Base-by-base conservation (phyloP, 2,797 vertebrate genomes). In the Perdix hodgsoniae region DNA sequence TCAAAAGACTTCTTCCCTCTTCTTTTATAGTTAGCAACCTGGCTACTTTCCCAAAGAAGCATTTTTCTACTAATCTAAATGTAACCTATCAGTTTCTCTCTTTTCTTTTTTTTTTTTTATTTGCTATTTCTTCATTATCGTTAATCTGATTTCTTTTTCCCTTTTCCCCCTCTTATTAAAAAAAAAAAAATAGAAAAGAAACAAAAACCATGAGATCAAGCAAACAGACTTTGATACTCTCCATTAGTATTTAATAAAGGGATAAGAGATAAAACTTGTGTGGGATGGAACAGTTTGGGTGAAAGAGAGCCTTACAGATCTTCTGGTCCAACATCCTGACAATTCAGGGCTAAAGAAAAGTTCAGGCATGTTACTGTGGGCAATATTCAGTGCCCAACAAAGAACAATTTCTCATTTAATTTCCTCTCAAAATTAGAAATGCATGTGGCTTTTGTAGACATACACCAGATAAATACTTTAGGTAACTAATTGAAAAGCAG, bases 1-100 rank as follows among this genome's bases (percentile, higher is more conserved):
- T 91, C 54, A 50, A 86, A 94, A 92, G 5, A 12, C 31, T 56
- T n/a, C 54, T n/a, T n/a, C 31, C 71, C 83, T 88, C 93, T 47
- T 24, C 26, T 96, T 96, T 97, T 94, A 96, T 67, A 94, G 87
- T 93, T 91, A 90, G 66, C 52, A 91, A 96, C 92, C 94, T 94
- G 91, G 83, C 86, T 91, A 52, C 60, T 88, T 96, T 95, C 80
- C 93, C 93, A 93, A 97, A 94, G 54, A 93, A 75, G 16, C 29
- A 39, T 90, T 88, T 97, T 95, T 91, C 84, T 92, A 83, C 82
- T 93, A 92, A 89, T 56, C 86, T 92, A 95, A 79, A 94, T 92
- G 59, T 84, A 91, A 92, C 66, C 80, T 44, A 94, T 74, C 47
- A 64, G 37, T 40, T 84, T 91, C 18, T 93, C 93, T 88, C 82